These are phyloP conservation scores for Addax nasomaculatus DNA, from an alignment of 2,113 vertebrate species.

Conservation along the genomic window DNA sequence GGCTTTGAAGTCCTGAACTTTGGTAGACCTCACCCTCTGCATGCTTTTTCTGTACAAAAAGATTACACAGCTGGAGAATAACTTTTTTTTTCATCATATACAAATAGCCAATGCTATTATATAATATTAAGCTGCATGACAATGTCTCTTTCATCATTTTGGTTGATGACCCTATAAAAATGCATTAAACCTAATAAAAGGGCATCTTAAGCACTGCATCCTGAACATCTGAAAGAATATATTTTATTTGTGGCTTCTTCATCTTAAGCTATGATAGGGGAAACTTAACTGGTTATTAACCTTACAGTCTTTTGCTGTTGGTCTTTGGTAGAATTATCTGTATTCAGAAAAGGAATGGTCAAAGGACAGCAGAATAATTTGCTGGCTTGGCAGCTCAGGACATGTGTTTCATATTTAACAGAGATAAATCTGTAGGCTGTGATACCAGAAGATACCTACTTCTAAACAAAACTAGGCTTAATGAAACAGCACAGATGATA, in stretches of 20 bases:
- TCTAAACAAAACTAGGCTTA: conserved; percentile 9
- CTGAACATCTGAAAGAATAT: not conserved
- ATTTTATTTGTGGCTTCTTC: conserved; percentile 28
- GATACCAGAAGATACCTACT: not conserved
- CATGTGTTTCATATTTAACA: not conserved
- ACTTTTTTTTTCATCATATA: not conserved
- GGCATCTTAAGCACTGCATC: not conserved
- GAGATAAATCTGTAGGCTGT: not conserved
- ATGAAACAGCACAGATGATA: not conserved
- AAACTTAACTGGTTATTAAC: not conserved
- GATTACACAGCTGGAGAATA: conserved; percentile 20
- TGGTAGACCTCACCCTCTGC: not conserved
- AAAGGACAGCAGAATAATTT: conserved; percentile 17
- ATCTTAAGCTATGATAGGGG: not conserved
- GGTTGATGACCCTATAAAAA: not conserved
- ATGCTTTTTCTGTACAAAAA: not conserved
- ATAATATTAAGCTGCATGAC: not conserved
- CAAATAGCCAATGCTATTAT: not conserved
- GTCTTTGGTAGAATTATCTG: conserved; percentile 1
- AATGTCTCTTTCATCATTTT: conserved; percentile 18
- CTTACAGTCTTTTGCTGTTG: not conserved
- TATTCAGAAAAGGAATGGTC: not conserved
- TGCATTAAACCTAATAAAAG: conserved; percentile 15
- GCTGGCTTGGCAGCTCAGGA: not conserved
- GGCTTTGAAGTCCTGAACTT: conserved; percentile 45